Evolutionary conservation across 1,140 invertebrate genomes (phyloP).

Genomic region (Lutraria rhynchaena): DNA sequence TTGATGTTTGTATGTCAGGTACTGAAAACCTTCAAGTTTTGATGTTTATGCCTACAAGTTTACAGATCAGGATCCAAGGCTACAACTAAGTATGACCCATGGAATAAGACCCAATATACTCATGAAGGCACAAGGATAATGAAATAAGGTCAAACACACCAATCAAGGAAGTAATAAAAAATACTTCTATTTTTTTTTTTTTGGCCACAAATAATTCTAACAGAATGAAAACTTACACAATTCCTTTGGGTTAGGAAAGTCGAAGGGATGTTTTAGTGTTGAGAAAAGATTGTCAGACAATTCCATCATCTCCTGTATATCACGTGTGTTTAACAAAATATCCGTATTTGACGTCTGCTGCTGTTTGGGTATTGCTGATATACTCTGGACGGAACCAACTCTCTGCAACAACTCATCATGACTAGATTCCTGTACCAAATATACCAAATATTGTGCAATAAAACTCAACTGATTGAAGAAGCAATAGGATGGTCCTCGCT

Average conservation of each 20-base stretch:
- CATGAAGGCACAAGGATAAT: no score
- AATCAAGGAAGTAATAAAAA: not conserved
- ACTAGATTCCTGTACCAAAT: conserved; percentile 17
- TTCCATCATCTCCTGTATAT: conserved; percentile 87
- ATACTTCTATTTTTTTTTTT: not conserved
- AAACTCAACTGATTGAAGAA: no score
- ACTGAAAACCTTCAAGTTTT: no score
- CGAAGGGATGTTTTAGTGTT: conserved; percentile 93
- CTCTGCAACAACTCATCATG: conserved; percentile 60
- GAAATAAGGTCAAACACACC: no score
- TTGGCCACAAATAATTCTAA: not conserved
- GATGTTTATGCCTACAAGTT: no score
- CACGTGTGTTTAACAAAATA: conserved; percentile 68
- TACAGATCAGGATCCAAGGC: no score
- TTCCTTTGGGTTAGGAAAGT: conserved; percentile 98
- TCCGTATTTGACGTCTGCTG: conserved; percentile 70
- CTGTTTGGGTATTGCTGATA: conserved; percentile 51
- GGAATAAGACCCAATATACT: no score
- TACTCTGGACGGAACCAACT: conserved; percentile 61
- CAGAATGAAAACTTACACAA: conserved; percentile 88
- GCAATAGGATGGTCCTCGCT: no score
- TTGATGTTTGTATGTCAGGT: no score
- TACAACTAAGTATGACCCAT: no score
- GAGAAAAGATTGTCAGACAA: conserved; percentile 88
- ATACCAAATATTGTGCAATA: no score